These are phyloP conservation scores for Drosophila sechellia DNA, from an alignment of 1,140 invertebrate species.

Conservation along the genomic window DNA sequence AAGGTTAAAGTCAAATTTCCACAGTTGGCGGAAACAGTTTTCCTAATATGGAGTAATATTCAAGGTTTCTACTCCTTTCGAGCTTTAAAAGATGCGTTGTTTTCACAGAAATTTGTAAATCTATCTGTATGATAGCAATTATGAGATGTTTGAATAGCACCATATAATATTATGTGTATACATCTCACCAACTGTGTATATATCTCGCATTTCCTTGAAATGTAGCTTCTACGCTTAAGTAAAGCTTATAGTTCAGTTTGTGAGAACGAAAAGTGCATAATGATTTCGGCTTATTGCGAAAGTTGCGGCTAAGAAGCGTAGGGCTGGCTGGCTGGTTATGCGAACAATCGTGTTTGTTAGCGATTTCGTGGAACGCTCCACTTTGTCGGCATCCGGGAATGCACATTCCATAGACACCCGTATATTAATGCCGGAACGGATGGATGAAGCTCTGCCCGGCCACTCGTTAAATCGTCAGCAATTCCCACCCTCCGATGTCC, in stretches of 20 bases:
- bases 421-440: slow-evolving; percentile 26
- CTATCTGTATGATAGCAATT: too few species aligned
- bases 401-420: slow-evolving; percentile 11
- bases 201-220: background rate
- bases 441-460: slow-evolving; percentile 31
- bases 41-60: background rate
- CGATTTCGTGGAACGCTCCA: slow-evolving; percentile 13
- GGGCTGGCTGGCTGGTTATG: background rate
- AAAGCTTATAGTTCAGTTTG: background rate
- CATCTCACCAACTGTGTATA: too few species aligned
- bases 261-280: background rate
- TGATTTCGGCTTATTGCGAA: background rate
- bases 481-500: slow-evolving; percentile 19
- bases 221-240: background rate
- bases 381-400: slow-evolving; percentile 33
- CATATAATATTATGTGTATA: too few species aligned
- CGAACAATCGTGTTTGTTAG: slow-evolving; percentile 37
- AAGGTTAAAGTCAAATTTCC: slow-evolving; percentile 15
- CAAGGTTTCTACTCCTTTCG: background rate
- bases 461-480: slow-evolving; percentile 51
- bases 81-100: too few species aligned
- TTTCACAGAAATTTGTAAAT: too few species aligned
- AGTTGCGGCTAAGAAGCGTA: slow-evolving; percentile 4
- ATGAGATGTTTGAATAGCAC: too few species aligned
- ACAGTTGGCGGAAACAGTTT: background rate